Conservation (phyloP, 2,113 vertebrate genomes). For the Paradoxurus hermaphroditus region DNA sequence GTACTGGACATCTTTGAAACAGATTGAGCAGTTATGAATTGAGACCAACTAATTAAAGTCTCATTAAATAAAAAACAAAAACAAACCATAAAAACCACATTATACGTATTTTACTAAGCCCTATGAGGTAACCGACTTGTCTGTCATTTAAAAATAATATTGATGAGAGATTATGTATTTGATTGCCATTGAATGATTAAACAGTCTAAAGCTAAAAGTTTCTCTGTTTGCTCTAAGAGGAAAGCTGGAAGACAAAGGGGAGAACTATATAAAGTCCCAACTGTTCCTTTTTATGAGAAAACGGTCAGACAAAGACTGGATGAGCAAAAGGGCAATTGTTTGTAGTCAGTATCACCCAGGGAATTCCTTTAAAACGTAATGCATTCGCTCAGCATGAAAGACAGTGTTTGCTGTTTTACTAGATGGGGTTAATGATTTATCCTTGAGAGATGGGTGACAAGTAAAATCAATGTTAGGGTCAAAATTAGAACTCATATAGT, state of each 20-base stretch:
- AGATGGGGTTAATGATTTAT: slow-evolving; percentile 35
- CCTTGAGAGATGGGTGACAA: neutral
- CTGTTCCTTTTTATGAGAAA: slow-evolving; percentile 17
- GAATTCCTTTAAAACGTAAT: slow-evolving; percentile 27
- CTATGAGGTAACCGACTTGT: neutral
- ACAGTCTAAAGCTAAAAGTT: neutral
- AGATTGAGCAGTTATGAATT: neutral
- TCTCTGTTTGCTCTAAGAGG: neutral
- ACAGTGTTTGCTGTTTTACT: neutral
- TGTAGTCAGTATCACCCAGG: neutral
- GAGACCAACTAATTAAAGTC: neutral
- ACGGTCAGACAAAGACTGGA: neutral
- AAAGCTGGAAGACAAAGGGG: neutral
- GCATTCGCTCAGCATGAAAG: neutral
- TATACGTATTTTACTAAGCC: neutral
- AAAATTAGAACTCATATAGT: neutral
- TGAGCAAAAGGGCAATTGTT: neutral
- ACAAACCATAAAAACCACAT: neutral
- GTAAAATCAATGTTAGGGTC: neutral
- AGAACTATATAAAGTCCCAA: neutral
- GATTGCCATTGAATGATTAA: neutral
- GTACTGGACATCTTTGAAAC: neutral
- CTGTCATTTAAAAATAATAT: neutral
- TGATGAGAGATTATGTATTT: neutral
- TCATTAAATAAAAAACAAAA: neutral